phyloP scores from a whole-genome alignment of 2,797 vertebrate species.

The Australoheros facetus region DNA sequence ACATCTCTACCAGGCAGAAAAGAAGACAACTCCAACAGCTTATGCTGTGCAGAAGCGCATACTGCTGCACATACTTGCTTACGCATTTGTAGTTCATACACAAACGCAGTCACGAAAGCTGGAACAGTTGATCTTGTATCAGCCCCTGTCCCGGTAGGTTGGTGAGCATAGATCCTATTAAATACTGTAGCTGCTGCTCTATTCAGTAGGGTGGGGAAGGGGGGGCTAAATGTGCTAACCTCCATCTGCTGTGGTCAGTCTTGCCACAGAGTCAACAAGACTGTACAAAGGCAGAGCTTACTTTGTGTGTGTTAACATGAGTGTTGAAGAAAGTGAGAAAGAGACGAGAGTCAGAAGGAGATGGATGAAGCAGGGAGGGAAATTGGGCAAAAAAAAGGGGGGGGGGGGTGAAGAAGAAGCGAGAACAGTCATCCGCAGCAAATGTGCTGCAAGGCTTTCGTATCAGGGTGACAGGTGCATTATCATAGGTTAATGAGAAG shows the following conservation, averaged over 20 bases:
- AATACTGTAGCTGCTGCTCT: constrained; percentile 49
- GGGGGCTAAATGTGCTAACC: constrained; percentile 19
- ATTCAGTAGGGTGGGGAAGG: background rate
- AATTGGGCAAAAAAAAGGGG: background rate
- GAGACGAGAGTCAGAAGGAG: constrained; percentile 27
- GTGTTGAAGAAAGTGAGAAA: constrained; percentile 8
- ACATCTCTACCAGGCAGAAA: constrained; percentile 36
- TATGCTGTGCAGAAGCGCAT: constrained; percentile 51
- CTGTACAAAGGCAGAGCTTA: constrained; percentile 22
- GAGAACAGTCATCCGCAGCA: constrained; percentile 52
- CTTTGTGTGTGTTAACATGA: constrained; percentile 9
- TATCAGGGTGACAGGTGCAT: constrained; percentile 72
- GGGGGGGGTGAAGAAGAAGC: background rate
- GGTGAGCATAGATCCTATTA: constrained; percentile 53
- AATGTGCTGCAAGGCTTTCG: constrained; percentile 56
- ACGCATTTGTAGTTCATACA: constrained; percentile 41
- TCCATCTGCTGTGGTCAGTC: constrained; percentile 63
- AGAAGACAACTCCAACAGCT: constrained; percentile 28
- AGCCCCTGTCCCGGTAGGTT: constrained; percentile 34
- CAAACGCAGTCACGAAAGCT: constrained; percentile 32
- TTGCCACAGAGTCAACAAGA: constrained; percentile 42
- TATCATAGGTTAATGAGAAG: constrained; percentile 80
- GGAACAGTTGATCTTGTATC: constrained; percentile 43
- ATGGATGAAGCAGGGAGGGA: constrained; percentile 16
- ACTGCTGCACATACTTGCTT: constrained; percentile 32